Conservation (phyloP, 1,140 invertebrate species). For the Yoshiicerus persimilis region DNA sequence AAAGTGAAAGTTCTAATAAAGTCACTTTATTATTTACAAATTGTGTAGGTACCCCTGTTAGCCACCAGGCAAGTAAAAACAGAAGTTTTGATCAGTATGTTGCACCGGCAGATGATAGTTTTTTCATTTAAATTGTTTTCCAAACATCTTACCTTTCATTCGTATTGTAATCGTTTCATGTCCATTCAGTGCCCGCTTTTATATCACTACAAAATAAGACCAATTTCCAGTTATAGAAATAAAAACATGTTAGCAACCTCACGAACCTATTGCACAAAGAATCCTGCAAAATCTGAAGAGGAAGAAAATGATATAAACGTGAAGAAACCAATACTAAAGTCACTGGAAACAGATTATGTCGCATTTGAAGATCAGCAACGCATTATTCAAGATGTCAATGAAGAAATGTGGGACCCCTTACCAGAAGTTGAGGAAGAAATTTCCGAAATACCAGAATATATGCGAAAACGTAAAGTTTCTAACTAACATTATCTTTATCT, state of each 20-base stretch:
- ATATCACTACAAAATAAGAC: not conserved
- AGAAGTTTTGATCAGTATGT: no score
- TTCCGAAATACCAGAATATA: not conserved
- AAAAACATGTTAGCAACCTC: no score
- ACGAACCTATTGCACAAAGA: not conserved
- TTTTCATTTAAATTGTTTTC: no score
- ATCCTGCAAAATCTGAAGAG: not conserved
- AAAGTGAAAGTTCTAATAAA: no score
- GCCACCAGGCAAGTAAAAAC: no score
- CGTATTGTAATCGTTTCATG: no score
- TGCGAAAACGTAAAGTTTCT: not conserved
- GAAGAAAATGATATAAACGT: not conserved
- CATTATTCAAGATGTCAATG: slow-evolving; percentile 44
- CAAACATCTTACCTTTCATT: no score
- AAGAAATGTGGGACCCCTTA: slow-evolving; percentile 40
- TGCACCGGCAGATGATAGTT: no score
- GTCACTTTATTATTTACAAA: no score
- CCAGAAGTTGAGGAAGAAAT: not conserved
- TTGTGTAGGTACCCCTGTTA: no score
- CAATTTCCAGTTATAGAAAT: not conserved
- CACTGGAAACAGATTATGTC: slow-evolving; percentile 12
- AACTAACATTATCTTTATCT: not conserved
- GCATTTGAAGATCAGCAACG: slow-evolving; percentile 31
- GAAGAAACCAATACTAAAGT: not conserved
- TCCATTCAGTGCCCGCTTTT: no score